Evolutionary conservation across 2,113 vertebrate genomes (phyloP).

Genomic region (Tautogolabrus adspersus): DNA sequence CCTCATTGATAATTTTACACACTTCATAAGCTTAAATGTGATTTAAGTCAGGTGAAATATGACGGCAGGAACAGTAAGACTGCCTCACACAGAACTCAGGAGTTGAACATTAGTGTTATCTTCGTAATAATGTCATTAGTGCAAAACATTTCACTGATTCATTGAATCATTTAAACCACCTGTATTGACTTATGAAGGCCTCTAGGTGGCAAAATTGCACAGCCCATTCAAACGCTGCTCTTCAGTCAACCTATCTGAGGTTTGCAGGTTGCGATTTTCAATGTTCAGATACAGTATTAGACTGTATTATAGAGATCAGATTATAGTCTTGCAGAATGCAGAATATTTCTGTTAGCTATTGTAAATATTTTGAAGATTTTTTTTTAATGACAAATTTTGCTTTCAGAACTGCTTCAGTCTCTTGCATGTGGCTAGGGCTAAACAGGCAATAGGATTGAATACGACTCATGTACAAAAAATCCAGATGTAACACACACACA

Average conservation of each 20-base stretch:
- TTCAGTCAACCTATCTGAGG: background rate
- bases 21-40: background rate
- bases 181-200: slow-evolving; percentile 44
- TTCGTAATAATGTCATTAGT: background rate
- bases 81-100: background rate
- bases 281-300: background rate
- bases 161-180: background rate
- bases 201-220: slow-evolving; percentile 69
- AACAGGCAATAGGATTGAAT: background rate
- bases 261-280: background rate
- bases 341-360: background rate
- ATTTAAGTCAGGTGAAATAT: background rate
- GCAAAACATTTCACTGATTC: background rate
- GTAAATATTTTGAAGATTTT: background rate
- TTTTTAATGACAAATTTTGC: no score
- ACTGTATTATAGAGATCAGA: no score
- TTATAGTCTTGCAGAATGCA: background rate
- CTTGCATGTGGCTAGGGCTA: background rate
- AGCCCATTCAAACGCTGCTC: slow-evolving; percentile 16
- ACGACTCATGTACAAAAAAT: slow-evolving; percentile 8
- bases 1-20: background rate
- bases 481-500: slow-evolving; percentile 31
- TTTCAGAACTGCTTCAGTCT: no score
- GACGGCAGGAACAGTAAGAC: no score
- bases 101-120: background rate